Evolutionary conservation across 2,888 invertebrate species (phyloP), one percentile per base, ranked within the genome.

Genomic region (Thymelicus sylvestris): DNA sequence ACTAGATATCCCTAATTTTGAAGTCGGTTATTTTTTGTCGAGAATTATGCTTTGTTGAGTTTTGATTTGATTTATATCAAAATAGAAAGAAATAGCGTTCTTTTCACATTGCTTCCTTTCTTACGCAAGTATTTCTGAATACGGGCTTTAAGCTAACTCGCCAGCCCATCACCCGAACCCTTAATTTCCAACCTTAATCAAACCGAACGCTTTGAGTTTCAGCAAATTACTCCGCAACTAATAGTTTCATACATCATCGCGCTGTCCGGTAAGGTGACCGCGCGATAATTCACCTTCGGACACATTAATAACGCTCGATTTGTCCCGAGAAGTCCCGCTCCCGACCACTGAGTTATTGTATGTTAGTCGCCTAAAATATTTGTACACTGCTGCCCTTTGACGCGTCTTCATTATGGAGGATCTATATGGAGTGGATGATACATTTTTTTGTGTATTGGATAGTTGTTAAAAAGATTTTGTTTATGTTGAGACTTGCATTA

Each of bases 221-320:
- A 50, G 65, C 52, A 66, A 71, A 71, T 71, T 71, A 71, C 70
- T 71, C 39, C n/a, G 0, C 44, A 65, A 60, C 69, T 71, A 67
- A 65, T 61, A 72, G 73, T 66, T 61, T 67, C 50, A 69, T 70
- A 71, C 68, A 67, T 67, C 67, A 67, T 52, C 41, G 24, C 39
- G 15, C 38, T 55, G 63, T 38, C 59, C 60, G 38, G 69, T 19
- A 6, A 81, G 81, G 80, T 79, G 80, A 77, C 81, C 77, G 77
- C 73, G 76, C 76, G 76, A 79, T 83, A 83, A 82, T 78, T 85
- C 78, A 83, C 74, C 76, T 73, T 73, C 76, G 79, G 74, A 76
- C 74, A 76, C 78, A 85, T 92, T 90, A 91, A 83, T 88, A 78
- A 86, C 89, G 77, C 83, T 81, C 89, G 89, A 91, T 90, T 92